Evolutionary conservation across 2,888 invertebrate species (phyloP), one percentile per base, ranked within the genome.

Genomic region (Tubulanus polymorphus): DNA sequence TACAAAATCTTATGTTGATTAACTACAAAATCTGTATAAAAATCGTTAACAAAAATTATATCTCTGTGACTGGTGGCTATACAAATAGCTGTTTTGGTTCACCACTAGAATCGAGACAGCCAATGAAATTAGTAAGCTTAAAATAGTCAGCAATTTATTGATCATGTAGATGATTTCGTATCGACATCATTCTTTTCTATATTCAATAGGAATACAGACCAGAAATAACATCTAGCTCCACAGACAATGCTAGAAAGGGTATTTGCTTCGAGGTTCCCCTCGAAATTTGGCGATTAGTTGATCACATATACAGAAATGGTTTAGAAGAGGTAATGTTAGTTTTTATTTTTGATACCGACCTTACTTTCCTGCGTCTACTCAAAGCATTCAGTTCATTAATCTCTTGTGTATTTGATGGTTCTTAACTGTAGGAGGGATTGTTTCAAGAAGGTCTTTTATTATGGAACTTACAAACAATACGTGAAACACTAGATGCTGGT

Each of bases 31-130:
- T 5, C 6, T 3, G 6, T 8, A 41, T n/a, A 3, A 37, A 45
- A 48, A 54, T 62, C 62, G 65, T 66, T 60, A 63, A 62, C 27
- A 50, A 5, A 30, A 27, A 8, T 32, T 35, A 76, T 73, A 74
- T 83, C 41, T 79, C 82, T 3, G 75, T 83, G 18, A 68, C 67
- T 53, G 86, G 84, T 37, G 88, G 87, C 69, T 94, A 93, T 79
- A 88, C 91, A 74, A 87, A 90, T 69, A 93, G 93, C 76, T 91
- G 90, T 79, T 95, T 95, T 80, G 94, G 94, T 1, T 87, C 89
- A 59, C 91, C 93, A 1, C 87, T 96, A 75, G 90, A 93, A 75
- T 88, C 90, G 26, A 81, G 96, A 63, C 86, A 88, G 74, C 80
- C 92, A 30, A 84, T 88, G 69, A 85, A 88, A 70, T 79, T 91